phyloP scores from a whole-genome alignment of 2,888 invertebrate species.

The Tiphia femorata region DNA sequence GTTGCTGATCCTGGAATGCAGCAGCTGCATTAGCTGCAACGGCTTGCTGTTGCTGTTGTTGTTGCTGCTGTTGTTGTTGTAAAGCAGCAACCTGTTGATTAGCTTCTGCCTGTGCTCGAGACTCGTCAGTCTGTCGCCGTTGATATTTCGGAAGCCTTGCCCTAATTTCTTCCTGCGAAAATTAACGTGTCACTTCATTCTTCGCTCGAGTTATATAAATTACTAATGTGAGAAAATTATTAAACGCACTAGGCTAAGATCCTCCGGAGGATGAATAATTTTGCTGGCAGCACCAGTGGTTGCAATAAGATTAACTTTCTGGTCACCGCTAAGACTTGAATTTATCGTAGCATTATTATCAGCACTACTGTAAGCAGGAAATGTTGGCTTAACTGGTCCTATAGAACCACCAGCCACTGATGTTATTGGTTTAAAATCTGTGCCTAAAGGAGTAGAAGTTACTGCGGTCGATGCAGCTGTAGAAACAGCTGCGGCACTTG shows the following conservation, averaged over 20 bases:
- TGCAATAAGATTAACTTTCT: slow-evolving; percentile 75
- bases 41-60: slow-evolving; percentile 59
- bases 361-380: slow-evolving; percentile 77
- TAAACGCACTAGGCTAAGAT: slow-evolving; percentile 78
- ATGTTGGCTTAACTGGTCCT: slow-evolving; percentile 78
- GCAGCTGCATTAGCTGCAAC: slow-evolving; percentile 70
- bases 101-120: slow-evolving; percentile 55
- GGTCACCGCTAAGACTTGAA: slow-evolving; percentile 70
- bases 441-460: slow-evolving; percentile 71
- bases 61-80: slow-evolving; percentile 59
- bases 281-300: slow-evolving; percentile 88
- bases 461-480: slow-evolving; percentile 71
- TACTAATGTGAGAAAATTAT: background rate
- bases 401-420: slow-evolving; percentile 68
- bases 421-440: slow-evolving; percentile 74
- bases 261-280: slow-evolving; percentile 94
- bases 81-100: slow-evolving; percentile 52
- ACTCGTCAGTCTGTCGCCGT: slow-evolving; percentile 67
- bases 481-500: slow-evolving; percentile 77
- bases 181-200: background rate
- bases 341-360: slow-evolving; percentile 65
- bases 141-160: slow-evolving; percentile 80
- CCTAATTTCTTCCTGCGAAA: slow-evolving; percentile 81
- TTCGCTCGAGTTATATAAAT: background rate
- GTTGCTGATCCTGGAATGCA: slow-evolving; percentile 66